phyloP scores from a whole-genome alignment of 2,797 vertebrate species.

The Poeciliopsis gracilis region DNA sequence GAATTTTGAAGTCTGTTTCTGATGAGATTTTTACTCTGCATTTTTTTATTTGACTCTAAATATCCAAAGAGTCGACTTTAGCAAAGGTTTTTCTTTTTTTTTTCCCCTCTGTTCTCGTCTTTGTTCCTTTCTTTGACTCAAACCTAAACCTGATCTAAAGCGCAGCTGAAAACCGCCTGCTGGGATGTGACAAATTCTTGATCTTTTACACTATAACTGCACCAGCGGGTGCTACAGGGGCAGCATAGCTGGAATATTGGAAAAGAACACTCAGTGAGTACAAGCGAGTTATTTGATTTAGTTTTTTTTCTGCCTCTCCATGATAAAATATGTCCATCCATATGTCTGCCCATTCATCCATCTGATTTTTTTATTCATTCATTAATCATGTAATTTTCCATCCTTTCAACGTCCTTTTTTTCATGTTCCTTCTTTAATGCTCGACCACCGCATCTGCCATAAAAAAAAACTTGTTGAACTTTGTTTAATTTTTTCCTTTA shows the following conservation, averaged over 20 bases:
- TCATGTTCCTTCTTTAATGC: background rate
- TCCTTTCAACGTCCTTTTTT: background rate
- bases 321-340: background rate
- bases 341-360: background rate
- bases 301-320: background rate
- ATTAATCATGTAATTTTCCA: background rate
- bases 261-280: background rate
- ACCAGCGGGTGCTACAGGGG: conserved; percentile 12
- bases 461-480: background rate
- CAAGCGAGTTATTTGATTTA: background rate
- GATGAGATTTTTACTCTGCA: background rate
- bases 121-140: conserved; percentile 39
- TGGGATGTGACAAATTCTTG: conserved; percentile 32
- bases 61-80: background rate
- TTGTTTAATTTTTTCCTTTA: background rate
- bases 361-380: background rate
- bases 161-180: conserved; percentile 37
- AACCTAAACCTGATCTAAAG: conserved; percentile 39
- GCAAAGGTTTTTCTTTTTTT: conserved; percentile 3
- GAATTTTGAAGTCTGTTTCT: background rate
- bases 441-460: background rate
- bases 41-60: background rate
- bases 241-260: background rate
- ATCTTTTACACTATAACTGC: conserved; percentile 34
- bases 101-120: background rate